A percentile compares a stretch with the other conserved stretches of the same genome.
Conservation (phyloP, 2,888 invertebrate genomes). For the Leptopilina myrica region DNA sequence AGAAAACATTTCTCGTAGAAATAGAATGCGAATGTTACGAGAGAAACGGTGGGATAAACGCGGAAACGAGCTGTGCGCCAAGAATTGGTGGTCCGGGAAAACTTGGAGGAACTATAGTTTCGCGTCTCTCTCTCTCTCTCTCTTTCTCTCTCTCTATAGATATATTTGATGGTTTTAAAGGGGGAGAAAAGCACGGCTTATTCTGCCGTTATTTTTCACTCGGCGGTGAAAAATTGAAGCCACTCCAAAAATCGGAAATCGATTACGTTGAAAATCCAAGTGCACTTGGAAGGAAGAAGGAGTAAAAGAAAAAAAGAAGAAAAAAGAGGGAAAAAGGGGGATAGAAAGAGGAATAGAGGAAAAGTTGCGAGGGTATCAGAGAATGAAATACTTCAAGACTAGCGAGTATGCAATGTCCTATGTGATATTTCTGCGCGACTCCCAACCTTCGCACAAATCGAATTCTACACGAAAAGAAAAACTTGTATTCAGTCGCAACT, state of each 20-base stretch:
- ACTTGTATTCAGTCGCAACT: slow-evolving; percentile 13
- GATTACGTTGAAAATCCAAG: slow-evolving; percentile 63
- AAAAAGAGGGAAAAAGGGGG: neutral
- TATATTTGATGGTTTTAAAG: slow-evolving; percentile 41
- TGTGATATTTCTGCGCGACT: neutral
- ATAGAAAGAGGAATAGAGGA: neutral
- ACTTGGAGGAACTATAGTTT: slow-evolving; percentile 13
- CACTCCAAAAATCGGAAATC: slow-evolving; percentile 72
- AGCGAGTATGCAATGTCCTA: slow-evolving; percentile 15
- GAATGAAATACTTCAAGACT: slow-evolving; percentile 32
- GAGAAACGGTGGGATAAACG: slow-evolving; percentile 35
- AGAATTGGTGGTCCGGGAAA: slow-evolving; percentile 33
- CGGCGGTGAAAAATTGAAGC: slow-evolving; percentile 70
- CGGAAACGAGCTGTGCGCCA: slow-evolving; percentile 16
- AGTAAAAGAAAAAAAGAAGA: neutral
- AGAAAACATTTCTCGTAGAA: slow-evolving; percentile 36
- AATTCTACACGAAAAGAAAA: slow-evolving; percentile 4
- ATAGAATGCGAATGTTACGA: slow-evolving; percentile 44
- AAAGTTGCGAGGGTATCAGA: slow-evolving; percentile 31
- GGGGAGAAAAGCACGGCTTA: slow-evolving; percentile 60
- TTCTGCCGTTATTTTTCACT: slow-evolving; percentile 71
- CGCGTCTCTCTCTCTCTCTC: neutral
- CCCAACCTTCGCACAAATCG: slow-evolving; percentile 6
- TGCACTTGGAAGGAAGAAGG: slow-evolving; percentile 19
- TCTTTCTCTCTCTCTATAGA: slow-evolving; percentile 1